phyloP scores from a whole-genome alignment of 2,888 invertebrate species.

The Acrobasis consociella region DNA sequence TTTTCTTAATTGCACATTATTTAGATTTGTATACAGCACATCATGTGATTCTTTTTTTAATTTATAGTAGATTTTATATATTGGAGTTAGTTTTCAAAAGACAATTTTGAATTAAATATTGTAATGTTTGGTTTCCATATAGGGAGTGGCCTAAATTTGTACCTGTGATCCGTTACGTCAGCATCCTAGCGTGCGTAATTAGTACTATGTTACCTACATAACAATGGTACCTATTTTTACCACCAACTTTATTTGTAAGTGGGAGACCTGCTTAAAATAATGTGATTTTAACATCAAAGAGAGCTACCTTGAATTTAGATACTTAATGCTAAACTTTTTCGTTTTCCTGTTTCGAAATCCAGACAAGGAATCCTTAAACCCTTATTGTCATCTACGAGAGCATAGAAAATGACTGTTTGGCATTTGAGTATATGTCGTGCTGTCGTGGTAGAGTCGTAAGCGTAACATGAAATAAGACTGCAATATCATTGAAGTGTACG shows the following conservation, averaged over 20 bases:
- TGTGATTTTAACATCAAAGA: constrained; percentile 5
- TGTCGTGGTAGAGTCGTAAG: too few species aligned
- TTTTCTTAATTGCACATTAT: constrained; percentile 43
- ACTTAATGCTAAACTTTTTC: too few species aligned
- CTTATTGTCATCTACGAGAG: too few species aligned
- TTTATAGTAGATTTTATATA: constrained; percentile 37
- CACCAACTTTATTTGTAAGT: neutral
- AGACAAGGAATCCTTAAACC: too few species aligned
- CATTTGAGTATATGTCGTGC: too few species aligned
- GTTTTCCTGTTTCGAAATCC: too few species aligned
- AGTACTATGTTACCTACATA: constrained; percentile 15
- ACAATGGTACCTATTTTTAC: neutral
- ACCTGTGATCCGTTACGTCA: constrained; percentile 44
- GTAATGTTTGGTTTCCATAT: constrained; percentile 32
- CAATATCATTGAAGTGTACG: too few species aligned
- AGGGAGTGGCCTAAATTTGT: constrained; percentile 40
- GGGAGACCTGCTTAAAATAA: neutral
- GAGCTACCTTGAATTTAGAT: neutral
- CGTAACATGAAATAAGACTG: too few species aligned
- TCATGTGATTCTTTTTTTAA: constrained; percentile 42
- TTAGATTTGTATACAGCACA: constrained; percentile 44
- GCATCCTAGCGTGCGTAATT: constrained; percentile 39
- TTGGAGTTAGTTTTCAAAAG: constrained; percentile 59
- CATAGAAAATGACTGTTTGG: too few species aligned
- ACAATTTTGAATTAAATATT: constrained; percentile 48